Evolutionary conservation across 2,888 invertebrate species (phyloP).

Genomic region (Syrphus vitripennis): DNA sequence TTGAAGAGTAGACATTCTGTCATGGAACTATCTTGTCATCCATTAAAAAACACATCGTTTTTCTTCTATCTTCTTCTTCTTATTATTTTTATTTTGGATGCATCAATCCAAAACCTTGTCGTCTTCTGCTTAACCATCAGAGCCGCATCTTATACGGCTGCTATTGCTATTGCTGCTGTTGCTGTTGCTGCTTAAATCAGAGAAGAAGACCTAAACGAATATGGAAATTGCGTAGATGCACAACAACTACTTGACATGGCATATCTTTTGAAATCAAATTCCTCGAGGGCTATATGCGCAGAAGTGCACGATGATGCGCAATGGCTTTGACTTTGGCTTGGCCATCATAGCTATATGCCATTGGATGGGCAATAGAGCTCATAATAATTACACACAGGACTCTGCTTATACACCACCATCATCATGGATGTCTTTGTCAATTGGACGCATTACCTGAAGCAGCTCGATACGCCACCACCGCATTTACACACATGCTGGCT

Average conservation of each 20-base stretch:
- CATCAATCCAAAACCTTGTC: conserved; percentile 38
- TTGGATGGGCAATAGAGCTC: conserved; percentile 45
- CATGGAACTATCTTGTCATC: conserved; percentile 57
- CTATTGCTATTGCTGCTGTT: not conserved
- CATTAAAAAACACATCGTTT: conserved; percentile 52
- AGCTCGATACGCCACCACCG: conserved; percentile 31
- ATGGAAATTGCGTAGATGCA: conserved; percentile 59
- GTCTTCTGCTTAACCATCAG: not conserved
- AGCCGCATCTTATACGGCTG: not conserved
- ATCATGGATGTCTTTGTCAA: conserved; percentile 64
- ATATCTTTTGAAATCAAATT: conserved; percentile 58
- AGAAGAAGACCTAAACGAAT: conserved; percentile 40
- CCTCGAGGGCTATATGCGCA: conserved; percentile 18
- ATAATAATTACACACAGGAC: conserved; percentile 57
- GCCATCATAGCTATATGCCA: conserved; percentile 8
- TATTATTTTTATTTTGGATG: conserved; percentile 23
- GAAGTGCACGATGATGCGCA: not conserved
- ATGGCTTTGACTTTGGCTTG: not conserved
- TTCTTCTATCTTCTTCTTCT: not conserved
- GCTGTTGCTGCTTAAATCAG: conserved; percentile 4
- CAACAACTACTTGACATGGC: conserved; percentile 38
- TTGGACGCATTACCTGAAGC: conserved; percentile 52
- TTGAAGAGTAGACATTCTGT: conserved; percentile 44
- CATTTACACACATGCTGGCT: conserved; percentile 1
- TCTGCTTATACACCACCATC: conserved; percentile 14